Base-by-base conservation (phyloP, 2,113 vertebrate genomes). In the Narcine bancroftii region DNA sequence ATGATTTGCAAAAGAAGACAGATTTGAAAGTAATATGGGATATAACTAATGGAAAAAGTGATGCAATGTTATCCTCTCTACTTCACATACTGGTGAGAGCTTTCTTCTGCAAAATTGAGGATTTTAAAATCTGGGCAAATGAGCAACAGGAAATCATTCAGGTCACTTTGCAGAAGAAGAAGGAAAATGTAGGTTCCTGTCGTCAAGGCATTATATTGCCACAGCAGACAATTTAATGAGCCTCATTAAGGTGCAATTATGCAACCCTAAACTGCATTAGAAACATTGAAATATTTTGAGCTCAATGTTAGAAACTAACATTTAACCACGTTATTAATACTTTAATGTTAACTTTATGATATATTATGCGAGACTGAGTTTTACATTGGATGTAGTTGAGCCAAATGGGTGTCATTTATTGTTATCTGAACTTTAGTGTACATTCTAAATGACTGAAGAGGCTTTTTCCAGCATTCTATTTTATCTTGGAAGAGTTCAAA, bases 401-500 rank as follows among this genome's bases (percentile, higher is more conserved):
- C 11, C 29, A 42, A 69, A 91, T 91, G 39, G 42, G 39, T 29
- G 29, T 69, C 89, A n/a, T 60, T 45, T 69, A 26, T 33, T 91
- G 65, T 69, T 71, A 91, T 66, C 63, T 13, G 19, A 45, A 24
- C 36, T 15, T 56, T 69, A 45, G 11, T 71, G 63, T 91, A 91
- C 63, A 39, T 29, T 87, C 60, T 17, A 29, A 91, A 33, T 45
- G 39, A 29, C 39, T 47, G 89, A 63, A 66, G 63, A 45, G 26
- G 21, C 63, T 26, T 91, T 89, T 65, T 65, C 85, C 9, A 39
- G 63, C 42, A 17, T 91, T 71, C 89, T 91, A 36, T 91, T 65
- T 33, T 47, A 91, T 91, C 65, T 69, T 91, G 63, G 63, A 91
- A 91, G 89, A 91, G 63, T 91, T 91, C 45, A 26, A 66, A 45